Evolutionary conservation across 2,888 invertebrate genomes (phyloP).

Genomic region (Drosophila affinis): DNA sequence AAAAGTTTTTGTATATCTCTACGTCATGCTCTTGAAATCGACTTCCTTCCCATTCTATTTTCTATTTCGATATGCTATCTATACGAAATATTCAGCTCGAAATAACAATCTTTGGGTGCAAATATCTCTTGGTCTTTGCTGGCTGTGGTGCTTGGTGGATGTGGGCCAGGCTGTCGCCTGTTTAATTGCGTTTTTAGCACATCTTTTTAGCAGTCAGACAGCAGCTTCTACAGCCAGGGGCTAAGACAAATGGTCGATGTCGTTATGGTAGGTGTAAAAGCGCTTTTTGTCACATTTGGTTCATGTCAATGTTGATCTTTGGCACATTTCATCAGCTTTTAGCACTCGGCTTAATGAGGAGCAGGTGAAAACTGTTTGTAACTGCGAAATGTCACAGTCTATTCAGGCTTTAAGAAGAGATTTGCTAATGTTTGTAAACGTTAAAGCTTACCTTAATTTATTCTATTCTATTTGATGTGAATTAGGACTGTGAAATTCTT

Average conservation of each 20-base stretch:
- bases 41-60: conserved; percentile 14
- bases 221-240: conserved; percentile 7
- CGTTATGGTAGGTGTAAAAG: neutral
- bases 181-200: conserved; percentile 25
- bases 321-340: conserved; percentile 37
- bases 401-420: neutral
- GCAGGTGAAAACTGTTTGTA: conserved; percentile 23
- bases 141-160: neutral
- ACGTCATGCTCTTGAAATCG: conserved; percentile 19
- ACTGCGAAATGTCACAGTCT: neutral
- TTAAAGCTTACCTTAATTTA: neutral
- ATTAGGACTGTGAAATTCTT: neutral
- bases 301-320: conserved; percentile 43
- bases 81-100: neutral
- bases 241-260: conserved; percentile 7
- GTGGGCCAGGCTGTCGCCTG: conserved; percentile 3
- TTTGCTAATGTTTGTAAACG: neutral
- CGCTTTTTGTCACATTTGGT: conserved; percentile 20
- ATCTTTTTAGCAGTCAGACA: neutral
- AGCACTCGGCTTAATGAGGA: conserved; percentile 14
- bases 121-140: neutral
- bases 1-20: neutral
- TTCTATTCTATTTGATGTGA: neutral
- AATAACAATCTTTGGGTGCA: neutral
- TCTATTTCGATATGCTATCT: neutral